Evolutionary conservation across 64 coral and sea anemone genomes (phyloP).

Genomic region (Porites lutea): DNA sequence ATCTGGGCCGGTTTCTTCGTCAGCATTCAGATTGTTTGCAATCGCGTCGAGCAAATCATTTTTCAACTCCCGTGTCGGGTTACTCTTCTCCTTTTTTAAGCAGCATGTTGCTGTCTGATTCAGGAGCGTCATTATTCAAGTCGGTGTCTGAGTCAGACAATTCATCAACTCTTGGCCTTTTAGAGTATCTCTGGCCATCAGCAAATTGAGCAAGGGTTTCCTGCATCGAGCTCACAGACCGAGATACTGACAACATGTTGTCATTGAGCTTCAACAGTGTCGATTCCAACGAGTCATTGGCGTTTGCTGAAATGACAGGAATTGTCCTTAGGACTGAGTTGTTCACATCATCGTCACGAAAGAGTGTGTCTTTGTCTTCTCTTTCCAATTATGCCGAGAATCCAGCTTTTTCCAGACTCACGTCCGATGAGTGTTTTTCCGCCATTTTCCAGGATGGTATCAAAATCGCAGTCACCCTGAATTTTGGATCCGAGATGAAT

Average conservation of each 20-base stretch:
- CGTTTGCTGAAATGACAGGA: background rate
- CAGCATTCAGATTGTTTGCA: conserved; percentile 49
- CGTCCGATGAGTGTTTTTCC: too few relatives aligned
- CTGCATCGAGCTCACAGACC: conserved; percentile 9
- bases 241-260: background rate
- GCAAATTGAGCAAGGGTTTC: background rate
- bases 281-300: conserved; percentile 39
- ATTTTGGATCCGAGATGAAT: too few relatives aligned
- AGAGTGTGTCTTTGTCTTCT: background rate
- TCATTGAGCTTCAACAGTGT: too few relatives aligned
- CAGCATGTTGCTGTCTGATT: conserved; percentile 29
- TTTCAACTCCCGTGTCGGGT: background rate
- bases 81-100: conserved; percentile 18
- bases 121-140: conserved; percentile 39
- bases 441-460: background rate
- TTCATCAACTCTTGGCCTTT: conserved; percentile 1
- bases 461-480: background rate
- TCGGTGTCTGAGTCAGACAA: conserved; percentile 46
- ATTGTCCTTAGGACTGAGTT: background rate
- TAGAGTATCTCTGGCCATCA: background rate
- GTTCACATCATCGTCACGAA: background rate
- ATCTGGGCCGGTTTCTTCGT: conserved; percentile 46
- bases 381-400: background rate
- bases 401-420: background rate
- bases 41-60: conserved; percentile 41